Base-by-base conservation (phyloP, 2,888 invertebrate genomes). In the Phyto melanocephala region DNA sequence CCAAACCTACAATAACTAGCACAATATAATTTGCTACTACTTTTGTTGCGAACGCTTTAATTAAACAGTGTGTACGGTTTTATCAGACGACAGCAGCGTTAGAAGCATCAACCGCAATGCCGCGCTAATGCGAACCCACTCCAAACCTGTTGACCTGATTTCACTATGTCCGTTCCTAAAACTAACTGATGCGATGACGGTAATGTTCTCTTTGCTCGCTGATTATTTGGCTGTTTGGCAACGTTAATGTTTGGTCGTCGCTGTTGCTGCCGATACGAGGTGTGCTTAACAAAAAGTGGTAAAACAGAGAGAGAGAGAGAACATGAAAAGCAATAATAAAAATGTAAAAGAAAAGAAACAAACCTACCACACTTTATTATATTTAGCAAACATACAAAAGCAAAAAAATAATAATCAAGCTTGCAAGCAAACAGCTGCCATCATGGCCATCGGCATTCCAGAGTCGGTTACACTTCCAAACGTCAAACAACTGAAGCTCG, bases 71-170 rank as follows among this genome's bases (percentile, higher is more conserved):
- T 40, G 45, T 15, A 28, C 6, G 3, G 45, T 63, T 54, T 45
- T 33, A 50, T 56, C n/a, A 68, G 45, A 40, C 52, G 15, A 50
- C 58, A 60, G 28, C 40, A 60, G 28, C 40, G 47, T 56, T 33
- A 28, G 22, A 10, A 6, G 52, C 37, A 33, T 17, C 62, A 54
- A 50, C 54, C 22, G 20, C 47, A 58, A 28, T 37, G 71, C 35
- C 80, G 79, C 71, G 84, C 84, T 85, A 85, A 86, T 85, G 86
- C 75, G 83, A 82, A 82, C 84, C 87, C 88, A 89, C 89, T 88
- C 89, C 88, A 91, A 91, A 91, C 90, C 90, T 91, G 91, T 91
- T 91, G 91, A 91, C 91, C 91, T 90, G 91, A 91, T 91, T 91
- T 91, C 88, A 54, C 81, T 82, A 78, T 68, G 77, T 83, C 81